Base-by-base conservation (phyloP, 1,140 invertebrate species). In the Bombus soroeensis region DNA sequence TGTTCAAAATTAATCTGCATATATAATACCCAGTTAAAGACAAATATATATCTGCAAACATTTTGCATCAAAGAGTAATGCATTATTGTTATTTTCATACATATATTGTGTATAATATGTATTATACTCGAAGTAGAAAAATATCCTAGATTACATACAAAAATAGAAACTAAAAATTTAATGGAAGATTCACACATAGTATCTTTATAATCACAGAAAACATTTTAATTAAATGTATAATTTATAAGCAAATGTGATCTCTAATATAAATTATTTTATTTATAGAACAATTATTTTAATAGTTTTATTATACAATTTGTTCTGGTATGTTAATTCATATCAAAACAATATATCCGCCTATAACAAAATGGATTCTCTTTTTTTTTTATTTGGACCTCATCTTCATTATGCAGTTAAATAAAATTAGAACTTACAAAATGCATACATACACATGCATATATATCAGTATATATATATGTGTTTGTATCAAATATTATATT, bases 81-180 rank as follows among this genome's bases (percentile, higher is more conserved):
- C 47, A 53, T 53, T 53, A 15, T 32, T 72, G 53, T 73, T 66
- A 47, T 15, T 28, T 43, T 70, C 1, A 66, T 68, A 62, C 72
- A 71, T 37, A 72, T 64, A 13, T 79, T 62, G 64, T 83, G 9
- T 5, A 25, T 64, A 73, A 37, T 43, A 66, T 66, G 15, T 22
- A 18, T 28, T 34, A 66, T 53, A 53, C 22, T 47, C 13, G 37
- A 43, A 66, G 64, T 62, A 86, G 66, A 83, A 70, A 83, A 68
- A 82, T 86, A 68, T 68, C 1, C 34, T 68, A 89, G 34, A 62
- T 80, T 32, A 62, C 1, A 74, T 81, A 85, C 15, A 89, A 80
- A 89, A 79, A 74, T 85, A 85, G 71, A 70, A 83, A 85, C 79
- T n/a, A 83, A 85, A 71, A n/a, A 80, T 70, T 78, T 76, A 89